Evolutionary conservation across 2,888 invertebrate species (phyloP).

Genomic region (Petrolisthes cinctipes): DNA sequence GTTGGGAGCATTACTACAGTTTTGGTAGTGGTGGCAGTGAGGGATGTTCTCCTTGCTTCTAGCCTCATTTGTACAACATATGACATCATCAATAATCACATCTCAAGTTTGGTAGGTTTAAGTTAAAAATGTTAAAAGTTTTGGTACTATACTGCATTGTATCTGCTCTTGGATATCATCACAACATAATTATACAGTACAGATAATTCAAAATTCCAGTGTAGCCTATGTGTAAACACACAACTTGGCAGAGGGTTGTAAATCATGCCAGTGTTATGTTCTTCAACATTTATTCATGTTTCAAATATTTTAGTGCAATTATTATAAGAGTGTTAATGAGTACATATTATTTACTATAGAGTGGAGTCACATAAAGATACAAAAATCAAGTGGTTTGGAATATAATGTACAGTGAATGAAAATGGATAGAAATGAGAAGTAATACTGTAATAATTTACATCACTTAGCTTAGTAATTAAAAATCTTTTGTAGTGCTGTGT

Average conservation of each 20-base stretch:
- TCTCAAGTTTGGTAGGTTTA: constrained; percentile 31
- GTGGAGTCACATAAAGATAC: too few species aligned
- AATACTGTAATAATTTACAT: too few species aligned
- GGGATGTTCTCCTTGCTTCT: constrained; percentile 36
- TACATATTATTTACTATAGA: too few species aligned
- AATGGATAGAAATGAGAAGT: too few species aligned
- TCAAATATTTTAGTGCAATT: too few species aligned
- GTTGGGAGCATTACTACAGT: constrained; percentile 19
- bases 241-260: neutral
- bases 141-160: neutral
- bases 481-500: too few species aligned
- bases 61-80: constrained; percentile 41
- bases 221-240: neutral
- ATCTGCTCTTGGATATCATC: neutral
- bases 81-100: constrained; percentile 39
- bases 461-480: too few species aligned
- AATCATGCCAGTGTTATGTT: neutral
- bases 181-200: constrained; percentile 1
- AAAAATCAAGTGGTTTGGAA: too few species aligned
- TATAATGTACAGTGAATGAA: too few species aligned
- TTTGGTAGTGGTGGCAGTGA: constrained; percentile 31
- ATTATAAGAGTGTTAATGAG: too few species aligned
- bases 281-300: too few species aligned
- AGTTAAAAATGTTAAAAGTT: neutral
- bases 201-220: neutral